These are phyloP conservation scores for Falco columbarius DNA, from an alignment of 2,797 vertebrate genomes.

Conservation along the genomic window DNA sequence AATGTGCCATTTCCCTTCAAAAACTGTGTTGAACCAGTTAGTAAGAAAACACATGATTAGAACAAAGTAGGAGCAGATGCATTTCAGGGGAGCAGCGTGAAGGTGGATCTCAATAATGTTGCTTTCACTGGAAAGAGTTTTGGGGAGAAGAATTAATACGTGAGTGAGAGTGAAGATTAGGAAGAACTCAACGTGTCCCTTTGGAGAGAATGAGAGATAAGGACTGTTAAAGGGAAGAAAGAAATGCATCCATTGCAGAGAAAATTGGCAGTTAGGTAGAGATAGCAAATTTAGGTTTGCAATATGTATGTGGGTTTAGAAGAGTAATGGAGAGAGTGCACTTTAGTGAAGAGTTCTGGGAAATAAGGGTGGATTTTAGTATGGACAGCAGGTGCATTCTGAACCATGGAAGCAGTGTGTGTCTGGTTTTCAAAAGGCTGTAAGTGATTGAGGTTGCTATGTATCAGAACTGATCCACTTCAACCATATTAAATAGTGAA, in stretches of 20 bases:
- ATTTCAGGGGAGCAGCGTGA: background rate
- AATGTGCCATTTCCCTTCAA: background rate
- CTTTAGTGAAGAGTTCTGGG: background rate
- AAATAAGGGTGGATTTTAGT: background rate
- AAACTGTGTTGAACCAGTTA: background rate
- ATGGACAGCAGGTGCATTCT: background rate
- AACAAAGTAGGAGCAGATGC: background rate
- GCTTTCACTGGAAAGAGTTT: background rate
- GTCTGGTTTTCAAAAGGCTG: background rate
- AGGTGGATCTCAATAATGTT: background rate
- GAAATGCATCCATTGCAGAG: background rate
- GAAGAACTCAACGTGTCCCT: background rate
- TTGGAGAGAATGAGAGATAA: background rate
- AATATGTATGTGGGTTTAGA: background rate
- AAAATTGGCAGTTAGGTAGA: background rate
- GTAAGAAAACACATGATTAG: background rate
- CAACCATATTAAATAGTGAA: background rate
- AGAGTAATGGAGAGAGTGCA: background rate
- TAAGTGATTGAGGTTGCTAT: background rate
- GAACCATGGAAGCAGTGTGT: background rate
- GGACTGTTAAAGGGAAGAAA: background rate
- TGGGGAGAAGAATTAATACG: background rate
- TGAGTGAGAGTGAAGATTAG: background rate
- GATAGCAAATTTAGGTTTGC: background rate
- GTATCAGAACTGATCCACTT: background rate